Evolutionary conservation across 2,888 invertebrate genomes (phyloP), one percentile per base, ranked within the genome.

Genomic region (Hofmannophila pseudospretella): DNA sequence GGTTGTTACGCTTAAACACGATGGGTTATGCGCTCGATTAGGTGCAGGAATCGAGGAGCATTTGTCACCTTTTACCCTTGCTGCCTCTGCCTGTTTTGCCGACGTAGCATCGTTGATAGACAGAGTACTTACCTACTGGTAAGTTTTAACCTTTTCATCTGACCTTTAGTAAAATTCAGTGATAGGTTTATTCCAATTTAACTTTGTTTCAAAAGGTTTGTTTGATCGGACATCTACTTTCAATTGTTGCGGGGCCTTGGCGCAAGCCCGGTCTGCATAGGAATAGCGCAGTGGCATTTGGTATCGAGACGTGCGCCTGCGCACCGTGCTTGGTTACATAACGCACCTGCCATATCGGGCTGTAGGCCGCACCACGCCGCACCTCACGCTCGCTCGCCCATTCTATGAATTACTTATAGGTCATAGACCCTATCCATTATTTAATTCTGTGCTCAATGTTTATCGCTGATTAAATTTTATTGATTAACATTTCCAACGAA

Each of bases 321-420:
- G 54, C 56, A 23, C 8, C 23, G 57, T 63, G 71, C 71, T 86
- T 85, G 71, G 72, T 86, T 85, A 84, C 84, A 82, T 84, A 85
- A 85, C 81, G 67, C 84, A 85, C 85, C 85, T 85, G 86, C 85
- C 85, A 77, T 85, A 84, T 84, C 79, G 66, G 75, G 76, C 72
- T 51, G 66, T 57, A 61, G 58, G 74, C 77, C 74, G 70, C 79
- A 76, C 81, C 80, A 77, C 77, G 74, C 77, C 74, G 70, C 79
- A 76, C 81, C 80, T 78, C 77, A 68, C 78, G 76, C 76, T 77
- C 78, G 72, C 80, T 79, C 65, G 76, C 74, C 77, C 78, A 75
- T 78, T 80, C 81, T 84, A 79, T 80, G 81, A 82, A 84, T 85
- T 82, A 79, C 82, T 82, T 76, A 82, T 69, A 80, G 85, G 79